These are phyloP conservation scores for Papilio machaon DNA, from an alignment of 1,140 invertebrate species.

Conservation along the genomic window DNA sequence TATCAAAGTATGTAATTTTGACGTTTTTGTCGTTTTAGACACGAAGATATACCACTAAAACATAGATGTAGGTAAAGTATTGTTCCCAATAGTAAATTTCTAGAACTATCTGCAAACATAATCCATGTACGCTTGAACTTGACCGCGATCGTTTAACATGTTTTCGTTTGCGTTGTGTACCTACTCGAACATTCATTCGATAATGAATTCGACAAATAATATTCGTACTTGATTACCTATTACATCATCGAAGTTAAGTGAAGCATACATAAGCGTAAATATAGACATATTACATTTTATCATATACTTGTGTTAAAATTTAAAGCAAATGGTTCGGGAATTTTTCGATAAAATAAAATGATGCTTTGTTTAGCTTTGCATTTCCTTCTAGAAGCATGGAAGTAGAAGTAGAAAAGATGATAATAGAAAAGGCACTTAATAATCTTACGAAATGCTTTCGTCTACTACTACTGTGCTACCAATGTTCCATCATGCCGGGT, in stretches of 20 bases:
- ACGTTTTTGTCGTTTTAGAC: not conserved
- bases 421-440: not conserved
- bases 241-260: slow-evolving; percentile 64
- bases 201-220: slow-evolving; percentile 69
- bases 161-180: slow-evolving; percentile 50
- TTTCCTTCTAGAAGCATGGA: not conserved
- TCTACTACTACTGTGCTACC: not conserved
- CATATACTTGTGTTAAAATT: slow-evolving; percentile 14
- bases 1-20: slow-evolving; percentile 16
- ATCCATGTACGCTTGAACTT: slow-evolving; percentile 64
- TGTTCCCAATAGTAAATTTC: not conserved
- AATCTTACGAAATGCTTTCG: not conserved
- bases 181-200: slow-evolving; percentile 55
- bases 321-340: not conserved
- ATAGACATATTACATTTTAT: slow-evolving; percentile 22
- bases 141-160: slow-evolving; percentile 65
- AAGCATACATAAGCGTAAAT: slow-evolving; percentile 40
- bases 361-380: not conserved
- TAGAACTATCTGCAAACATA: slow-evolving; percentile 16
- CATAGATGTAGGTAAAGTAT: too few species aligned
- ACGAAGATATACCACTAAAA: not conserved
- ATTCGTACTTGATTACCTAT: slow-evolving; percentile 55
- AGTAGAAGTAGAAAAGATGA: not conserved
- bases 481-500: not conserved
- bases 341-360: not conserved